Base-by-base conservation (phyloP, 2,888 invertebrate genomes). In the Dysmachus trigonus region DNA sequence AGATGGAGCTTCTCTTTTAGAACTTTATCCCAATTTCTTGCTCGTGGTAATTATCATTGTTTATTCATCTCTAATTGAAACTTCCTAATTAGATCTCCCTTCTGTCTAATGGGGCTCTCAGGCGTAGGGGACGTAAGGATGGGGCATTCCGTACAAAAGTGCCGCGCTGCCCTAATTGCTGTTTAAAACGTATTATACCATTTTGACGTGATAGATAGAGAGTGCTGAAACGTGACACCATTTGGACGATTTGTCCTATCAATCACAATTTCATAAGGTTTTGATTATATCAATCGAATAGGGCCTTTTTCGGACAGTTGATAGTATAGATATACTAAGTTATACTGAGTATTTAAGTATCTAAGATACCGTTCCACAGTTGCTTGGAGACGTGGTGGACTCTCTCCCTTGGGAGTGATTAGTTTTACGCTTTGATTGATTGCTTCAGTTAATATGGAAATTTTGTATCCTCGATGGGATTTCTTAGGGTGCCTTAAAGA, bases 1-100 rank as follows among this genome's bases (percentile, higher is more conserved):
- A 10, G 22, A 2, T 8, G 22, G 22, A 7, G 10, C 62, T n/a
- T 3, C 22, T 22, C 10, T 7, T n/a, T n/a, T 6, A 62, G 3
- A 18, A 62, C 10, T 62, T 62, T 18, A 22, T 62, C 62, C 13
- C 62, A 18, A 62, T 62, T 22, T n/a, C n/a, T 10, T n/a, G 62
- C 27, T 77, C 47, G 47, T 77, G 47, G 77, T 41, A 77, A 77
- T 77, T 77, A 77, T 47, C 47, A 77, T 77, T 77, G 77, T 77
- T 77, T 77, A 77, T 77, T 77, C 47, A 77, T 77, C 27, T 62
- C 27, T 77, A 41, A 77, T 47, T 77, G 41, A 77, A 77, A 77
- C 47, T 77, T 77, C 77, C 30, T 77, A 77, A 77, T 77, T 77
- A 77, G 77, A 47, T 51, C 22, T 18, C 38, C 3, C 62, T 77